These are phyloP conservation scores for Varanus salvator DNA, from an alignment of 2,113 vertebrate species.

Conservation along the genomic window DNA sequence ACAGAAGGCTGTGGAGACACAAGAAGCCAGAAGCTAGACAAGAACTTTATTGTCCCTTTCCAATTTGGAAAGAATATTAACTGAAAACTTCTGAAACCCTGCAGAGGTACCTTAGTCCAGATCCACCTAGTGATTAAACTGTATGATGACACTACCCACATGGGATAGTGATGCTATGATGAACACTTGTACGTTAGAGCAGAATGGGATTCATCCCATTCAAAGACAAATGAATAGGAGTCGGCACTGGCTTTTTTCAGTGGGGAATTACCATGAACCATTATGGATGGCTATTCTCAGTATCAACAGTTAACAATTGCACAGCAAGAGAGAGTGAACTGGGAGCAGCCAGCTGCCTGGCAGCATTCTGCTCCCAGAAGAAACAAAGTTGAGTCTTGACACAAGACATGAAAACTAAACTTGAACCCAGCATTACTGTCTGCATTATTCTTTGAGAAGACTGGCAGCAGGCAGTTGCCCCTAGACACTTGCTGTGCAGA, in stretches of 20 bases:
- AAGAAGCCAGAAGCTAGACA: neutral
- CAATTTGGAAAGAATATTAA: neutral
- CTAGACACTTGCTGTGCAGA: neutral
- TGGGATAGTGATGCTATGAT: no score
- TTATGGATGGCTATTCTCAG: neutral
- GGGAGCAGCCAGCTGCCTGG: neutral
- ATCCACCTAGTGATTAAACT: neutral
- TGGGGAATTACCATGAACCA: neutral
- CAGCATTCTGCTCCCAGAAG: neutral
- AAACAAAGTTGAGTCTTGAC: neutral
- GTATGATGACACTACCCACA: neutral
- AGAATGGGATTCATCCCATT: neutral
- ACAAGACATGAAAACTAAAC: neutral
- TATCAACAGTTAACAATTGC: neutral
- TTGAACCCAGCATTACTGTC: neutral
- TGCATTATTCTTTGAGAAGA: neutral
- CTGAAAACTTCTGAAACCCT: neutral
- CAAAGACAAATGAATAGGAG: no score
- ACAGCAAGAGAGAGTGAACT: neutral
- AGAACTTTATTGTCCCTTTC: neutral
- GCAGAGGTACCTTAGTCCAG: neutral
- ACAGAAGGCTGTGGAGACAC: neutral
- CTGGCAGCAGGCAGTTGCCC: neutral
- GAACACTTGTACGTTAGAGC: neutral
- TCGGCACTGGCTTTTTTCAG: neutral